Conservation (phyloP, 2,888 invertebrate genomes). For the Serripes groenlandicus region DNA sequence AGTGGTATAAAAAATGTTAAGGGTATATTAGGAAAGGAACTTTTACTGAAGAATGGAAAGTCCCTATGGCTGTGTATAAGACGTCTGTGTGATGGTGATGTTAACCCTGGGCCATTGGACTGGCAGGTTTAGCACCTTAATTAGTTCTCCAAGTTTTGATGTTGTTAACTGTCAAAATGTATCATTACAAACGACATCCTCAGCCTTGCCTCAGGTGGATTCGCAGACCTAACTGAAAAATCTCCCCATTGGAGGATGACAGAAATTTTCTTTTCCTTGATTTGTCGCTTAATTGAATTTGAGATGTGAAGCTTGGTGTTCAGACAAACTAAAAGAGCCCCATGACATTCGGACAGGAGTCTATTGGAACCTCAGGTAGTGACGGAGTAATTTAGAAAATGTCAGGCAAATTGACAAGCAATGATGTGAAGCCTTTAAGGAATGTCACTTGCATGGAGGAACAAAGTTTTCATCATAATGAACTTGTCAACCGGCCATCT, state of each 20-base stretch:
- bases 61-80: conserved; percentile 28
- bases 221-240: conserved; percentile 36
- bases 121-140: conserved; percentile 57
- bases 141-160: conserved; percentile 58
- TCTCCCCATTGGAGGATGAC: conserved; percentile 51
- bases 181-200: conserved; percentile 57
- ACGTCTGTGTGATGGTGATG: conserved; percentile 30
- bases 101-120: conserved; percentile 34
- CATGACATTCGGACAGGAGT: conserved; percentile 47
- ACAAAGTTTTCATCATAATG: conserved; percentile 57
- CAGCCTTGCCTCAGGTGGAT: conserved; percentile 51
- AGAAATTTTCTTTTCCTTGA: conserved; percentile 48
- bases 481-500: conserved; percentile 40
- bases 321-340: conserved; percentile 7
- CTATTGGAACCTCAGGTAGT: conserved; percentile 55
- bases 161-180: conserved; percentile 59
- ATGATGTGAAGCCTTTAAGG: conserved; percentile 56
- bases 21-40: too few species aligned
- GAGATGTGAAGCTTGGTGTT: too few species aligned
- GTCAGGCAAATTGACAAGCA: conserved; percentile 61
- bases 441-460: conserved; percentile 56
- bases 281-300: too few species aligned
- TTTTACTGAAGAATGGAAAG: too few species aligned
- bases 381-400: conserved; percentile 63
- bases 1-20: too few species aligned